phyloP scores from a whole-genome alignment of 2,797 vertebrate species.

The Phrynocephalus vlangalii region DNA sequence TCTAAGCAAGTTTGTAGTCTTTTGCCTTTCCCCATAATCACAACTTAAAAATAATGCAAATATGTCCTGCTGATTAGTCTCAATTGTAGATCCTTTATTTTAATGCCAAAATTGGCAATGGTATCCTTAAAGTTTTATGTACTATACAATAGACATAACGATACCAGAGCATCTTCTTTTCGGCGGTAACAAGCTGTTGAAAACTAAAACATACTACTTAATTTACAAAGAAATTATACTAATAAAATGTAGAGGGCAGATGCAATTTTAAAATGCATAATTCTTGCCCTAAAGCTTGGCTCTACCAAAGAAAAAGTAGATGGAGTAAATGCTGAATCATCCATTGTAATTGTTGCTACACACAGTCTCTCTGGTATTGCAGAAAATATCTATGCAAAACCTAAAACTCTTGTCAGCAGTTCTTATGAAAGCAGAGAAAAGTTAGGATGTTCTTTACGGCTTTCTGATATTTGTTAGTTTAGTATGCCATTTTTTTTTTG shows the following conservation, averaged over 20 bases:
- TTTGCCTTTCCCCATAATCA: background rate
- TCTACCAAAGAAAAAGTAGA: constrained; percentile 1
- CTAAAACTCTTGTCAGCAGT: constrained; percentile 29
- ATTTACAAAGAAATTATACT: constrained; percentile 38
- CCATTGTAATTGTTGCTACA: constrained; percentile 20
- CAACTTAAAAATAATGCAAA: constrained; percentile 6
- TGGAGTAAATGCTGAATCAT: constrained; percentile 26
- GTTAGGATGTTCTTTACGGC: constrained; percentile 15
- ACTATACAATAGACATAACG: constrained; percentile 11
- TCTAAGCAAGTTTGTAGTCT: background rate
- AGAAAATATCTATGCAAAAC: constrained; percentile 25
- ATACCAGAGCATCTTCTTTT: background rate
- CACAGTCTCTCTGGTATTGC: constrained; percentile 22
- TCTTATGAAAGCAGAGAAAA: constrained; percentile 29
- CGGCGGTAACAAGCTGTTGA: background rate
- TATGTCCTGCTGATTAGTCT: background rate
- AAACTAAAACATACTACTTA: constrained; percentile 28
- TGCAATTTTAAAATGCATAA: constrained; percentile 27
- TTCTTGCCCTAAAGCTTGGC: constrained; percentile 23
- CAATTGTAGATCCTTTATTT: constrained; percentile 10
- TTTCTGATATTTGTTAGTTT: constrained; percentile 2
- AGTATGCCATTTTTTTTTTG: background rate
- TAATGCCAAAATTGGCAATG: background rate
- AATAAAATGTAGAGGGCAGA: constrained; percentile 28
- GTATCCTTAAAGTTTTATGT: constrained; percentile 7